Evolutionary conservation across 2,888 invertebrate genomes (phyloP), one percentile per base, ranked within the genome.

Genomic region (Neoaliturus tenellus): DNA sequence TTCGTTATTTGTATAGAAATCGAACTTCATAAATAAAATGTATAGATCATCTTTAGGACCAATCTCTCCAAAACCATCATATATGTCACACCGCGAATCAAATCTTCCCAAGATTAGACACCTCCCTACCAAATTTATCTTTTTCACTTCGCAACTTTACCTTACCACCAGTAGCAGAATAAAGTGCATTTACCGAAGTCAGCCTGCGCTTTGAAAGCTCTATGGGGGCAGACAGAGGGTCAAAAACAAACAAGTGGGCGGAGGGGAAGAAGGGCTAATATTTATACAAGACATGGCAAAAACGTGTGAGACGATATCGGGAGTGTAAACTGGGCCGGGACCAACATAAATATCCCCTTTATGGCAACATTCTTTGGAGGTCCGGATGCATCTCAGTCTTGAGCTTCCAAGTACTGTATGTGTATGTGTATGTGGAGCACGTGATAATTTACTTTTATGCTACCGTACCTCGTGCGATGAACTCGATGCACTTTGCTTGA

Each of bases 261-360:
- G 5, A 1, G 28, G 28, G 20, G 23, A 23, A 14, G 14, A 2
- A 10, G 51, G 62, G 62, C 62, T 62, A 62, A 62, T 62, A 62
- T 62, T 62, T 62, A 62, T 62, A 62, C 62, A 31, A 31, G 62
- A 31, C 62, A 62, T 28, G 62, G 62, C 51, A 51, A 51, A 51
- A 51, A 51, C 51, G 51, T 23, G 51, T 51, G 51, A 51, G 51
- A 23, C 51, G 51, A 51, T 51, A 51, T 51, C 51, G 51, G 14
- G 44, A 25, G 58, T 62, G 31, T 28, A 62, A 62, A 62, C 62
- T 62, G 31, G 62, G 62, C 62, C 62, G 31, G 25, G 5, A 28
- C 28, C 62, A 62, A 62, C 62, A 62, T 62, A 62, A 62, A 62
- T 62, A 62, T 62, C 31, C 12, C 31, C 51, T 51, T 51, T 51